Evolutionary conservation across 2,888 invertebrate species (phyloP), one percentile per base, ranked within the genome.

Genomic region (Lordiphosa fenestrarum): DNA sequence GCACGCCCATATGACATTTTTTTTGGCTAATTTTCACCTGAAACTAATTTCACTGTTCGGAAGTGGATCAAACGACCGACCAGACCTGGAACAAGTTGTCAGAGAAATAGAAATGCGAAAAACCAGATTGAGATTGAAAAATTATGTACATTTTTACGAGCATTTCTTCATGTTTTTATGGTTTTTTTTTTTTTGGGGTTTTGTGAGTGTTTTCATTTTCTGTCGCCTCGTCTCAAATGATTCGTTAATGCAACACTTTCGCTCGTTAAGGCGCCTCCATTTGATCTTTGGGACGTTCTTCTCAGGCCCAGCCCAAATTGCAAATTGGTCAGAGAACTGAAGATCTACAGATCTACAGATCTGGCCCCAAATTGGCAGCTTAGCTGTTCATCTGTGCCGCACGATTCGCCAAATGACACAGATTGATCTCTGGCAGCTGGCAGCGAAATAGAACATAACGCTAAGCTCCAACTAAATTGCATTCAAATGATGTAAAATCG

Each of bases 401-500:
- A 75, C 74, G 74, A 75, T 78, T 74, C 62, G 30, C 46, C 41
- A 61, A 63, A 63, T 52, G 60, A 61, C 60, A 54, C 63, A 46
- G 69, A 68, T 62, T 56, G 53, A 64, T 64, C 65, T 61, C 37
- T 54, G 54, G 30, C 46, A 61, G 54, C 63, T 30, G 23, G 12
- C 33, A 13, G 64, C 53, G 73, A 76, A 76, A 69, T 76, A 76
- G 75, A 76, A 76, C 75, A 76, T 80, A 76, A 76, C 75, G 75
- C 64, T 76, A 76, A 76, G 69, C 83, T 83, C 73, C 63, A 73
- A 59, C 84, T 83, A 83, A 76, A 76, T 76, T 76, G 73, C 75
- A 80, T 76, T 76, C 70, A 76, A 76, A 83, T 76, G 76, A 76
- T 76, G 75, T 66, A 76, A 80, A 76, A 76, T 76, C 81, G 66